Evolutionary conservation across 2,113 vertebrate genomes (phyloP), one percentile per base, ranked within the genome.

Genomic region (Mugil cephalus): DNA sequence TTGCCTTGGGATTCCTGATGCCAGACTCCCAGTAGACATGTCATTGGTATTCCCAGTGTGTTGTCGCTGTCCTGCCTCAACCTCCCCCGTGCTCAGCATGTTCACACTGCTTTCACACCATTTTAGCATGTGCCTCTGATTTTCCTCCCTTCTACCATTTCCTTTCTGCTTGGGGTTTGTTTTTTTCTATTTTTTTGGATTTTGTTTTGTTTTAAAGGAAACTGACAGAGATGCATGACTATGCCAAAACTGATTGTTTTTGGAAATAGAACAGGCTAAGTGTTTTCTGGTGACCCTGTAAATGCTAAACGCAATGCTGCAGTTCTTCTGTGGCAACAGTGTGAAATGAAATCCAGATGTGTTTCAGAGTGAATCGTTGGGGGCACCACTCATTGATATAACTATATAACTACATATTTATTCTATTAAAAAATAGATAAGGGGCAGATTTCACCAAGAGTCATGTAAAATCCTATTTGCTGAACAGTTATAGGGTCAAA

Each of bases 1-100:
- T 52, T 63, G 42, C 21, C 34, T 14, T 38, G 48, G 35, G 54
- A 53, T 52, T 60, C 82, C 43, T 70, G 58, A 61, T 56, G 72
- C 63, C 75, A 80, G 64, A 62, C 68, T 83, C 60, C 69, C 67
- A 72, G 68, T 69, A 78, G 66, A 43, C 72, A 45, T 55, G 47
- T 61, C 61, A 87, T 88, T 88, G 84, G 69, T 85, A 87, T 88
- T 85, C 82, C 69, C 80, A 52, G 53, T 66, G 68, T 74, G 74
- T 82, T 19, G 30, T 50, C 2, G 1, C 62, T 63, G 62, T 77
- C 47, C 58, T 65, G 77, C 73, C 42, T 63, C 10, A 10, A 8
- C 62, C 85, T 43, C 56, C 69, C 64, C 68, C 24, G 3, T 21
- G 43, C 72, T 65, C 60, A 76, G 69, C 63, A 30, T 61, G 75